phyloP scores from a whole-genome alignment of 1,140 invertebrate genomes.

The Andrena cerasifolii region DNA sequence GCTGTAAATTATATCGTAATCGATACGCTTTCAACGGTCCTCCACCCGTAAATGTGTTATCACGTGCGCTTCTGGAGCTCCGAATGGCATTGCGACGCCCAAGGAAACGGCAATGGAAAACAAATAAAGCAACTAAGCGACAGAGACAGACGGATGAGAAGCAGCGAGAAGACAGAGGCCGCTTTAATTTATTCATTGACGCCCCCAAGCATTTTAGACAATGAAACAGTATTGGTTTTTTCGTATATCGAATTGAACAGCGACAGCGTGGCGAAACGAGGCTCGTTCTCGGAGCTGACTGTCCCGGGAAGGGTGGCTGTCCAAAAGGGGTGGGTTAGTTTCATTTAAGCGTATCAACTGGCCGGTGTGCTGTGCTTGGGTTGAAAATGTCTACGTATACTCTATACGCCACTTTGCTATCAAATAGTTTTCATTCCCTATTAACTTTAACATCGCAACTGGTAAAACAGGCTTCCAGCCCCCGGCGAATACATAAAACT shows the following conservation, averaged over 20 bases:
- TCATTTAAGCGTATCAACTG: conserved; percentile 60
- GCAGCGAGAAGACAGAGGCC: background rate
- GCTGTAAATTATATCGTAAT: conserved; percentile 14
- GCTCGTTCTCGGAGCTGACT: background rate
- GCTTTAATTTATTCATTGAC: conserved; percentile 69
- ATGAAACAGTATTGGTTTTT: conserved; percentile 54
- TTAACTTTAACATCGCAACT: conserved; percentile 56
- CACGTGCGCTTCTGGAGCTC: background rate
- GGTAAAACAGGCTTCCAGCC: conserved; percentile 14
- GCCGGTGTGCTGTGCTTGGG: conserved; percentile 29
- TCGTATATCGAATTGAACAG: conserved; percentile 55
- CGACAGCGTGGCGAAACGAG: conserved; percentile 17
- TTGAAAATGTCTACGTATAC: conserved; percentile 42
- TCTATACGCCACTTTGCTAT: conserved; percentile 48
- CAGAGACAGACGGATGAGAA: background rate
- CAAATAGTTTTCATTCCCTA: conserved; percentile 61
- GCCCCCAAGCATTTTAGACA: conserved; percentile 61
- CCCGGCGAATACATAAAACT: conserved; percentile 58
- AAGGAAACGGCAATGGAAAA: background rate
- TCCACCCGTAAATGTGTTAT: background rate
- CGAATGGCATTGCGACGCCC: background rate
- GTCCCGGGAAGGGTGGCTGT: background rate
- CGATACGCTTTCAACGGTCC: conserved; percentile 13
- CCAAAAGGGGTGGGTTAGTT: conserved; percentile 43
- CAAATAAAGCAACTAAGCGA: background rate